Percentiles rank a stretch among this genome's conserved stretches.
These are phyloP conservation scores for Eupeodes luniger DNA, from an alignment of 2,888 invertebrate genomes.

Conservation along the genomic window DNA sequence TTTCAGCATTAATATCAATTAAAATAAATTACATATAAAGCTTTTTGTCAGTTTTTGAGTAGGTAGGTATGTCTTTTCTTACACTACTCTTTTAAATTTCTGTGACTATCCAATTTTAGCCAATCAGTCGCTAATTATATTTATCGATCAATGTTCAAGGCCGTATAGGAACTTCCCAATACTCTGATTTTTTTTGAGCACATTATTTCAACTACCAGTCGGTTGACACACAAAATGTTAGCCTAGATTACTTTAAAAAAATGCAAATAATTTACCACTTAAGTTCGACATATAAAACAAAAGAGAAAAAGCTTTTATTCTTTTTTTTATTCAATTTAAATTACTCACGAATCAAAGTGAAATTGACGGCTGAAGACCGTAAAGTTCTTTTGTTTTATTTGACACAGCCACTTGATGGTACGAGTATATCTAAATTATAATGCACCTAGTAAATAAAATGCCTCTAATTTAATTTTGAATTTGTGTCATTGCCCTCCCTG, in stretches of 20 bases:
- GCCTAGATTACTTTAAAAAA: neutral
- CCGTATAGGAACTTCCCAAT: no score
- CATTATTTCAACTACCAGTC: neutral
- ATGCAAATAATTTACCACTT: neutral
- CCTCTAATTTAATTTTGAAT: slow-evolving; percentile 18
- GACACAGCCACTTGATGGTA: neutral
- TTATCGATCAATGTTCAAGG: no score
- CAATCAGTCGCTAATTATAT: no score
- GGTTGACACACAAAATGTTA: neutral
- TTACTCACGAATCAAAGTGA: slow-evolving; percentile 35
- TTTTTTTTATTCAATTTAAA: slow-evolving; percentile 40
- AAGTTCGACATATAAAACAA: neutral
- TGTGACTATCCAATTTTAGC: no score
- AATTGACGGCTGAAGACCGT: neutral
- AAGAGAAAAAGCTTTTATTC: neutral
- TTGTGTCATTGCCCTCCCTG: slow-evolving; percentile 35
- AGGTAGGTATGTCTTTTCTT: no score
- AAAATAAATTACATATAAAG: no score
- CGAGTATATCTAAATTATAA: neutral
- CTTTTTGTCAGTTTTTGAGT: no score
- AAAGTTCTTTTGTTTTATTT: neutral
- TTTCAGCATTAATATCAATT: no score
- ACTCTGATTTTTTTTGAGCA: neutral
- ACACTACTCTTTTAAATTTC: no score
- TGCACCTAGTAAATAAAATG: slow-evolving; percentile 10